Base-by-base conservation (phyloP, 2,888 invertebrate species). In the Liopterus haemorrhoidalis region DNA sequence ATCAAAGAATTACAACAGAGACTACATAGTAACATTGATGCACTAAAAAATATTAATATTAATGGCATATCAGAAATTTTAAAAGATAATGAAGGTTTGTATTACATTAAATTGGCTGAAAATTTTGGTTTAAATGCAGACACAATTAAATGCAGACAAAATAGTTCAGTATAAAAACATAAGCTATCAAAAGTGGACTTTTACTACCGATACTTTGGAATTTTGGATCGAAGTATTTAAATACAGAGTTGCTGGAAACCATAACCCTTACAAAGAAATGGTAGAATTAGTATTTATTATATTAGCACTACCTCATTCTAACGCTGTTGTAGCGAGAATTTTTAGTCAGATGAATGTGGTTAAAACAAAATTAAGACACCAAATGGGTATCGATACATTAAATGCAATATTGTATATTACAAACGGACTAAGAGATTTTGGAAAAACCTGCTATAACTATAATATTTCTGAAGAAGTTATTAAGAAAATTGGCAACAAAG, bases 201-300 rank as follows among this genome's bases (percentile, higher is more conserved):
- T n/a, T n/a, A n/a, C n/a, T n/a, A n/a, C n/a, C n/a, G n/a, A 50
- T 24, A 46, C 47, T 21, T 42, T 54, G 21, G 36, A 52, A 18
- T 59, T 60, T 51, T 59, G 60, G 57, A 43, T 36, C 42, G 47
- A 57, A 44, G 58, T 59, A 11, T 5, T n/a, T 18, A 28, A 44
- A 11, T 54, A 54, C 18, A 41, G 19, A 47, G 50, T 54, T 47
- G 49, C 53, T 19, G 47, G 50, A 16, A 52, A 51, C 35, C 40
- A 41, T 41, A 52, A 53, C 43, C 32, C 41, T 5, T 54, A 48
- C 28, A 9, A 8, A 40, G 53, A 57, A 28, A 30, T 56, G 41
- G 35, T 39, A 22, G 48, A 49, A 28, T 32, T 54, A 9, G 55
- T 52, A 4, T 48, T 54, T 14, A 21, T 51, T 5, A 19, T 32